Evolutionary conservation across 2,113 vertebrate genomes (phyloP).

Genomic region (Phyllostomus discolor): DNA sequence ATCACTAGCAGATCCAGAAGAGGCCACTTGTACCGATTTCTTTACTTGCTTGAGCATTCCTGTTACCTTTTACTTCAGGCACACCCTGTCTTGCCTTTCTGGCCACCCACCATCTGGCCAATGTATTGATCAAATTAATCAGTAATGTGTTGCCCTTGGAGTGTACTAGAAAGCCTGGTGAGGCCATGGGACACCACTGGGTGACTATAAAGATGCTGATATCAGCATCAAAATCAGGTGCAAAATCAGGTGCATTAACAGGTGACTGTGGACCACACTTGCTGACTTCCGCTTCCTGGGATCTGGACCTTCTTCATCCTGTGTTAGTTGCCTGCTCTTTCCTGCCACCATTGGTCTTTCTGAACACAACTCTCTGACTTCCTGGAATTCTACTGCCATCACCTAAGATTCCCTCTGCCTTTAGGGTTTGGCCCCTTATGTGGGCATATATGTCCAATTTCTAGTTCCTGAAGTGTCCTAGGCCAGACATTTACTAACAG

Average conservation of each 20-base stretch:
- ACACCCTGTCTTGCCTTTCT: background rate
- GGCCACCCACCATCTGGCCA: background rate
- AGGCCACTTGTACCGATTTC: background rate
- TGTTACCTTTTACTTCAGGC: background rate
- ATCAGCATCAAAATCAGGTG: background rate
- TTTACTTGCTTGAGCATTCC: background rate
- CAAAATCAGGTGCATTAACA: no score
- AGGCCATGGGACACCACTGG: background rate
- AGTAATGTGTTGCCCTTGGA: background rate
- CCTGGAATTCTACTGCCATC: background rate
- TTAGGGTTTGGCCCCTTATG: background rate
- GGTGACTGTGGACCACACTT: background rate
- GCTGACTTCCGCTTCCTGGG: background rate
- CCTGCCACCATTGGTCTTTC: background rate
- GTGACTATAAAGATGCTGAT: background rate
- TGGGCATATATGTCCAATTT: background rate
- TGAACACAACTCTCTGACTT: background rate
- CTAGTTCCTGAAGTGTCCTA: background rate
- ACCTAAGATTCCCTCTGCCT: background rate
- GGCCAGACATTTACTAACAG: background rate
- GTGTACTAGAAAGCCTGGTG: background rate
- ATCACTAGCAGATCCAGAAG: background rate
- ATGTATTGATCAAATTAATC: background rate
- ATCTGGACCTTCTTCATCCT: background rate
- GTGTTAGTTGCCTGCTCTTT: background rate